phyloP scores from a whole-genome alignment of 2,888 invertebrate genomes.

The Rosalia funebris region DNA sequence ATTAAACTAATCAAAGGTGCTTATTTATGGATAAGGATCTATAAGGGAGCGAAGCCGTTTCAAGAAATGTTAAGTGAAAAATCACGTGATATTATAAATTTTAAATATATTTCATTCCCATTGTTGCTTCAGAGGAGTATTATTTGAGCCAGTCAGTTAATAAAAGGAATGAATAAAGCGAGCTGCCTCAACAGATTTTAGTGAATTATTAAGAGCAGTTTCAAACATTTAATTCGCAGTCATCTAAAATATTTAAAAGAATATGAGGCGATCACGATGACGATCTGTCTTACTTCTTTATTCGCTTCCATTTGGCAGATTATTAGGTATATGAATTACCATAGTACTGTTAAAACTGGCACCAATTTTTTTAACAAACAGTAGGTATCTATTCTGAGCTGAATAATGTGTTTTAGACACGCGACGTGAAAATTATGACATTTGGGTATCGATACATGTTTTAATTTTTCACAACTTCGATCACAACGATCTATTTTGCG shows the following conservation, averaged over 20 bases:
- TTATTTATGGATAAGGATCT: slow-evolving; percentile 3
- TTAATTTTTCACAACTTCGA: too few species aligned
- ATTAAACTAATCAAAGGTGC: too few species aligned
- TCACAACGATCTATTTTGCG: too few species aligned
- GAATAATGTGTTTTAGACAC: too few species aligned
- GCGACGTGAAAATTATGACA: too few species aligned
- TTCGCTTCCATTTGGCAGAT: slow-evolving; percentile 3
- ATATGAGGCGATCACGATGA: slow-evolving; percentile 5
- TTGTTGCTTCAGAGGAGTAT: slow-evolving; percentile 17
- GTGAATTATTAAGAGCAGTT: slow-evolving; percentile 36
- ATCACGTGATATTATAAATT: slow-evolving; percentile 32
- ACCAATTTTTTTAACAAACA: too few species aligned
- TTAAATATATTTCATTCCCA: slow-evolving; percentile 32
- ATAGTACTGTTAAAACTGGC: too few species aligned
- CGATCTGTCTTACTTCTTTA: slow-evolving; percentile 4
- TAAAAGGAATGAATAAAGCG: slow-evolving; percentile 17
- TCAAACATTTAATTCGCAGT: slow-evolving; percentile 38
- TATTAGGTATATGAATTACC: too few species aligned
- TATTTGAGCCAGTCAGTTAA: slow-evolving; percentile 14
- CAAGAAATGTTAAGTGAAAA: slow-evolving; percentile 5
- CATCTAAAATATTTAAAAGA: slow-evolving; percentile 8
- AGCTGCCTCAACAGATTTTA: slow-evolving; percentile 32
- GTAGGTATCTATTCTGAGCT: too few species aligned
- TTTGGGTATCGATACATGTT: too few species aligned
- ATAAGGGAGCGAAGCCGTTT: neutral